A percentile compares a stretch with the other conserved stretches of the same genome.
phyloP scores from a whole-genome alignment of 2,888 invertebrate species.

The Cataglyphis livida region DNA sequence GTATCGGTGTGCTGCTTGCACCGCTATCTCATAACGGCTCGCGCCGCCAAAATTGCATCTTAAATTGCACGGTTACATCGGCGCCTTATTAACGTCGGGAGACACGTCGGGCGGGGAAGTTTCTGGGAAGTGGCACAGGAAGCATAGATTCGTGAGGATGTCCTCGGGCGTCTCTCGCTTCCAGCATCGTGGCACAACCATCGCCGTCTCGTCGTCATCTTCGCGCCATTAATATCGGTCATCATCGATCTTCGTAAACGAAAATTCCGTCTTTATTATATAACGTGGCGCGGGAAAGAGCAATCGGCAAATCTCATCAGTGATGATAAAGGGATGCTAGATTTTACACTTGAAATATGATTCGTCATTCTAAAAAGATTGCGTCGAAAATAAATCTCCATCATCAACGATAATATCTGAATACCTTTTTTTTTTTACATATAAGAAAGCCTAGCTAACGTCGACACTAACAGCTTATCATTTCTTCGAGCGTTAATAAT shows the following conservation, averaged over 20 bases:
- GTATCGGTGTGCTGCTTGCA: slow-evolving; percentile 64
- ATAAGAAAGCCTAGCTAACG: too few species aligned
- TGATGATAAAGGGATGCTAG: background rate
- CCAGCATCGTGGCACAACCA: background rate
- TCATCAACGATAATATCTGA: background rate
- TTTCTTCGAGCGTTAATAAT: too few species aligned
- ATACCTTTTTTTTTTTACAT: background rate
- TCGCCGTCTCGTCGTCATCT: background rate
- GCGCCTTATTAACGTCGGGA: slow-evolving; percentile 70
- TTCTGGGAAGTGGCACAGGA: slow-evolving; percentile 45
- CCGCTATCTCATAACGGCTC: slow-evolving; percentile 78
- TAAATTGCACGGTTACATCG: slow-evolving; percentile 74
- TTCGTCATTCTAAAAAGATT: background rate
- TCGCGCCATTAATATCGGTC: background rate
- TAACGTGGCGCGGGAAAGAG: background rate
- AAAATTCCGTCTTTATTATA: background rate
- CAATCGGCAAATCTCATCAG: background rate
- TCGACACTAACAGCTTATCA: too few species aligned
- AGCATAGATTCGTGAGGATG: slow-evolving; percentile 37
- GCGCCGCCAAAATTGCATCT: slow-evolving; percentile 69
- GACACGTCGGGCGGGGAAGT: background rate
- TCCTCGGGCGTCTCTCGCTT: slow-evolving; percentile 12
- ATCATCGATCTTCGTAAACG: background rate
- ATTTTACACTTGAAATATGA: background rate
- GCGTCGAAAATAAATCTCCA: background rate